phyloP scores from a whole-genome alignment of 30 jellyfish, hydroid and myxozoan genomes.

The Catostylus mosaicus region DNA sequence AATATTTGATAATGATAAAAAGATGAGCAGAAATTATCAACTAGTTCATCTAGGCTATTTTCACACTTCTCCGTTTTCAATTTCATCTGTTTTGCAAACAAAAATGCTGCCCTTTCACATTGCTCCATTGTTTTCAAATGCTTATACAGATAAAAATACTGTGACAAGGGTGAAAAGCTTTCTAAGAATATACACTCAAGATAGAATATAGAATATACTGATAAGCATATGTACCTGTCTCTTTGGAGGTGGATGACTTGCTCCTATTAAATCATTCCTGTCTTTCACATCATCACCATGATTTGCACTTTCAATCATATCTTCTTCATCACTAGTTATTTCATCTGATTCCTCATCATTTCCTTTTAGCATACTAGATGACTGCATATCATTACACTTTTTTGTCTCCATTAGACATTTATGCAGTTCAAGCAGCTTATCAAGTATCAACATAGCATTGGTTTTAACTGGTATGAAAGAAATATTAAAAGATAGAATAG shows the following conservation, averaged over 20 bases:
- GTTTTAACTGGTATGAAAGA: background rate
- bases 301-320: background rate
- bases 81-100: too few species aligned
- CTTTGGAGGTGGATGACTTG: background rate
- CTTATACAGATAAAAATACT: too few species aligned
- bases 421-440: background rate
- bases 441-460: background rate
- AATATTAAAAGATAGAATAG: background rate
- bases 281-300: background rate
- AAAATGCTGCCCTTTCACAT: too few species aligned
- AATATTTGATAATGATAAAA: too few species aligned
- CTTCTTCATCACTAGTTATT: background rate
- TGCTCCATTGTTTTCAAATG: too few species aligned
- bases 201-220: background rate
- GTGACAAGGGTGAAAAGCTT: too few species aligned
- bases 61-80: too few species aligned
- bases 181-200: too few species aligned
- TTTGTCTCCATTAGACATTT: background rate
- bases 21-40: too few species aligned
- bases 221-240: background rate
- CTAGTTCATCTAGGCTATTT: too few species aligned
- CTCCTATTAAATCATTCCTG: background rate
- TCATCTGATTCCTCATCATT: background rate
- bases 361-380: background rate
- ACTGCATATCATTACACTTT: background rate